phyloP scores from a whole-genome alignment of 2,113 vertebrate species.

The Xiphophorus couchianus region DNA sequence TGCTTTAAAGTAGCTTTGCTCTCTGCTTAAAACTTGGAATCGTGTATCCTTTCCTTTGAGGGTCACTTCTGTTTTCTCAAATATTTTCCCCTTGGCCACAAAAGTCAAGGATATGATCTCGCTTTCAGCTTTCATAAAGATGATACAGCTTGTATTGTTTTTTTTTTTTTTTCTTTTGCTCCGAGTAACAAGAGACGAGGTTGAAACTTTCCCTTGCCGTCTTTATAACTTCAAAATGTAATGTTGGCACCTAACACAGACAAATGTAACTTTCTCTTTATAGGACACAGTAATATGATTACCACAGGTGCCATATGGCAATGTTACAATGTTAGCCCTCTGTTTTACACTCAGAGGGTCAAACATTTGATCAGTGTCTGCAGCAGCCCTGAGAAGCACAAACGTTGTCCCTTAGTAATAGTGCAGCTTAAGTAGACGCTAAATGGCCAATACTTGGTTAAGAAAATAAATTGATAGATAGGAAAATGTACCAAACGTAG shows the following conservation, averaged over 20 bases:
- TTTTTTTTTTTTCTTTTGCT: neutral
- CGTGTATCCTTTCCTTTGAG: neutral
- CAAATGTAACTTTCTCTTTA: conserved; percentile 10
- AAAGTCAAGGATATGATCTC: conserved; percentile 23
- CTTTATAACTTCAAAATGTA: conserved; percentile 5
- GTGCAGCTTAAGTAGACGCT: neutral
- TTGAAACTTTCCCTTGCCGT: neutral
- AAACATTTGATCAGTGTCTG: neutral
- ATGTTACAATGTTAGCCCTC: neutral
- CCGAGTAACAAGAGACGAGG: neutral
- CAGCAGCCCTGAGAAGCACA: neutral
- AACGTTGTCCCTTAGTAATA: neutral
- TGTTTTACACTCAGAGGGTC: neutral
- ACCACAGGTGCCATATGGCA: conserved; percentile 5
- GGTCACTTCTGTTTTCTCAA: conserved; percentile 6
- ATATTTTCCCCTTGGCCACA: conserved; percentile 9
- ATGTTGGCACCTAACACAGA: conserved; percentile 8
- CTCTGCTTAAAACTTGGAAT: neutral
- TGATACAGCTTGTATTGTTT: neutral
- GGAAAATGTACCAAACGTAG: neutral
- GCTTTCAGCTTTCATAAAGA: conserved; percentile 1
- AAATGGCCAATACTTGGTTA: neutral
- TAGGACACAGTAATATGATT: neutral
- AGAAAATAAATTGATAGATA: neutral
- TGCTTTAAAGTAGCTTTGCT: conserved; percentile 10